These are phyloP conservation scores for western clawed frog (Xenopus tropicalis) DNA, from an alignment of 2,113 vertebrate species.

Conservation along the genomic window UCB_Xtro_10.0 CM004447.2:53357001-53357500, in stretches of 20 bases:
- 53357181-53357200: slow-evolving; percentile 83
- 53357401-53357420: too few species aligned
- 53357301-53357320: slow-evolving; percentile 99
- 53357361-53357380: too few species aligned
- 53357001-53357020: slow-evolving; percentile 80
- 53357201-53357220: slow-evolving; percentile 88
- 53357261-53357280: slow-evolving; percentile 77
- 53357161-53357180: slow-evolving; percentile 65
- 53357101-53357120: slow-evolving; percentile 60
- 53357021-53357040: slow-evolving; percentile 74
- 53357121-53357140: slow-evolving; percentile 15
- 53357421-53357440: too few species aligned
- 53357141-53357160: slow-evolving; percentile 4
- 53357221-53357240: slow-evolving; percentile 93
- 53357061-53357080: slow-evolving; percentile 85
- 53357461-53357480: too few species aligned
- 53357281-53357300: slow-evolving; percentile 96
- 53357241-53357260: slow-evolving; percentile 61
- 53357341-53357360: too few species aligned
- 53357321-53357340: slow-evolving; percentile 80
- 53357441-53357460: too few species aligned
- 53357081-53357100: slow-evolving; percentile 70
- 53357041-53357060: slow-evolving; percentile 81
- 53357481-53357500: too few species aligned
- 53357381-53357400: too few species aligned